Evolutionary conservation across 1,140 invertebrate species (phyloP).

Genomic region (Ylistrum balloti): DNA sequence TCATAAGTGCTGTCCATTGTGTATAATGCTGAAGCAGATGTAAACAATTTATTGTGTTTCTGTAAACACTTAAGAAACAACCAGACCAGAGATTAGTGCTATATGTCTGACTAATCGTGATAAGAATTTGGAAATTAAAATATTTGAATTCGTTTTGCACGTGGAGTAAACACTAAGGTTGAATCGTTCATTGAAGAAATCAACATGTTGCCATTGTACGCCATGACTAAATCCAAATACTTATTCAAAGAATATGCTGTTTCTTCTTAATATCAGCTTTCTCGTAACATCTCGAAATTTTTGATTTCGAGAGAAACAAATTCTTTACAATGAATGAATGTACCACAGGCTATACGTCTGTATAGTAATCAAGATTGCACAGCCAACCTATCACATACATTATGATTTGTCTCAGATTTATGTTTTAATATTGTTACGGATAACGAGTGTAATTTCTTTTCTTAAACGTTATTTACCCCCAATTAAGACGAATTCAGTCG

Average conservation of each 20-base stretch:
- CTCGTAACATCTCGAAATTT: not conserved
- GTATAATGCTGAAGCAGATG: not conserved
- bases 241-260: not conserved
- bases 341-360: no score
- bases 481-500: no score
- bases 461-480: no score
- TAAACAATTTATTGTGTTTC: not conserved
- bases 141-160: not conserved
- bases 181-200: not conserved
- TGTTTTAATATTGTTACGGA: no score
- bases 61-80: not conserved
- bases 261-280: not conserved
- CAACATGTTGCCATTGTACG: not conserved
- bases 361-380: no score
- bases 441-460: no score
- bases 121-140: conserved; percentile 17
- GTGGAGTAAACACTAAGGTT: not conserved
- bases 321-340: not conserved
- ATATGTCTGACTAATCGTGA: not conserved
- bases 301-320: not conserved
- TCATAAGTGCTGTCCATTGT: not conserved
- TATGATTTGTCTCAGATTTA: no score
- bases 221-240: not conserved
- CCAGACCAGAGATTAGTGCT: not conserved
- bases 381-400: no score